phyloP scores from a whole-genome alignment of 2,888 invertebrate species.

The Drosophila falleni region DNA sequence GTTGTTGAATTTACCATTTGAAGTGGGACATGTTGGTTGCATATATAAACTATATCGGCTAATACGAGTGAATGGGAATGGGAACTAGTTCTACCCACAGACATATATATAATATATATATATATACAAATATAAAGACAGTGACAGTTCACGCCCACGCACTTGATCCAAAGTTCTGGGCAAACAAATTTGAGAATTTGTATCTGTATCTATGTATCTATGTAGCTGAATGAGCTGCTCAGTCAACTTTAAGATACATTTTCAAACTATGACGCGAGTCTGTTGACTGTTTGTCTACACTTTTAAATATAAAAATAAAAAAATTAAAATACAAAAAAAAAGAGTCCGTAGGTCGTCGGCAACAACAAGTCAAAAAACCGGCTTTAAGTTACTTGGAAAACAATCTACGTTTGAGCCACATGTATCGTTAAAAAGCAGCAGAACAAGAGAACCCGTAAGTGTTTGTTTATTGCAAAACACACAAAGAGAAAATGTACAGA shows the following conservation, averaged over 20 bases:
- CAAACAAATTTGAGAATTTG: conserved; percentile 41
- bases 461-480: conserved; percentile 75
- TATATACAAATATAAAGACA: neutral
- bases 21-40: conserved; percentile 9
- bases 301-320: conserved; percentile 23
- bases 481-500: conserved; percentile 30
- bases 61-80: conserved; percentile 26
- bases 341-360: conserved; percentile 73
- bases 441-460: conserved; percentile 62
- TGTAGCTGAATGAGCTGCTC: conserved; percentile 21
- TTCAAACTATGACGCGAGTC: conserved; percentile 64
- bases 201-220: conserved; percentile 18
- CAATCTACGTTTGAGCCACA: conserved; percentile 58
- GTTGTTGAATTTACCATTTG: conserved; percentile 7
- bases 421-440: conserved; percentile 38
- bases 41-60: conserved; percentile 27
- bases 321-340: conserved; percentile 3
- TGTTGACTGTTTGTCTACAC: conserved; percentile 72
- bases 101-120: conserved; percentile 2
- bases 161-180: conserved; percentile 44
- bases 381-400: conserved; percentile 77
- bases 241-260: conserved; percentile 43
- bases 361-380: conserved; percentile 63
- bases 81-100: conserved; percentile 53
- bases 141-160: conserved; percentile 37